These are phyloP conservation scores for Sphaeramia orbicularis DNA, from an alignment of 2,797 vertebrate genomes.

Conservation along the genomic window DNA sequence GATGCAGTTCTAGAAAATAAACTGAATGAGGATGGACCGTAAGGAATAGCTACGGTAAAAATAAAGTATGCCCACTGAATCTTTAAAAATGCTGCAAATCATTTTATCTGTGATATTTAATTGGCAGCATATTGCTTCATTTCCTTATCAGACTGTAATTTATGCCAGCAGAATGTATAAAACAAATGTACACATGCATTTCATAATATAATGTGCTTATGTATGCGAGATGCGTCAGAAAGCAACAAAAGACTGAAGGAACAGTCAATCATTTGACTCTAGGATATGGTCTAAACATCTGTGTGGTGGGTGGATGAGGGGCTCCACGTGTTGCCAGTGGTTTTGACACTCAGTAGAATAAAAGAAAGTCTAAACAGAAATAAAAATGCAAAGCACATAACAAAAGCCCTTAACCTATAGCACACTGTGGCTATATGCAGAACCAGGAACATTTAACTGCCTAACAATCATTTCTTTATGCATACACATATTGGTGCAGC, in stretches of 20 bases:
- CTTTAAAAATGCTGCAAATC: too few relatives aligned
- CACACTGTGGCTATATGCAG: background rate
- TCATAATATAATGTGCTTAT: background rate
- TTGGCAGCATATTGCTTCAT: too few relatives aligned
- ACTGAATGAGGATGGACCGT: too few relatives aligned
- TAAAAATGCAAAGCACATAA: background rate
- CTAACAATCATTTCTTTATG: background rate
- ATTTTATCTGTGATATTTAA: too few relatives aligned
- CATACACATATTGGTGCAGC: background rate
- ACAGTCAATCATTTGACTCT: conserved; percentile 1
- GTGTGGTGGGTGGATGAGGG: background rate
- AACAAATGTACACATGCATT: background rate
- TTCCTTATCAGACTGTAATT: too few relatives aligned
- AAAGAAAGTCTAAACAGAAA: background rate
- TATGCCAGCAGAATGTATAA: too few relatives aligned
- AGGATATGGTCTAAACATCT: background rate
- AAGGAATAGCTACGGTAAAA: too few relatives aligned
- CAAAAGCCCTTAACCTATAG: background rate
- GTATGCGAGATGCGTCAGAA: background rate
- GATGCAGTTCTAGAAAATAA: too few relatives aligned
- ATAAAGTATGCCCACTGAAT: too few relatives aligned
- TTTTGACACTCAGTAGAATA: background rate
- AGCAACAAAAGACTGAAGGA: background rate
- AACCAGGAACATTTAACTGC: background rate
- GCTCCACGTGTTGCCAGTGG: background rate